Base-by-base conservation (phyloP, 2,888 invertebrate genomes). In the Aphrophora alni region DNA sequence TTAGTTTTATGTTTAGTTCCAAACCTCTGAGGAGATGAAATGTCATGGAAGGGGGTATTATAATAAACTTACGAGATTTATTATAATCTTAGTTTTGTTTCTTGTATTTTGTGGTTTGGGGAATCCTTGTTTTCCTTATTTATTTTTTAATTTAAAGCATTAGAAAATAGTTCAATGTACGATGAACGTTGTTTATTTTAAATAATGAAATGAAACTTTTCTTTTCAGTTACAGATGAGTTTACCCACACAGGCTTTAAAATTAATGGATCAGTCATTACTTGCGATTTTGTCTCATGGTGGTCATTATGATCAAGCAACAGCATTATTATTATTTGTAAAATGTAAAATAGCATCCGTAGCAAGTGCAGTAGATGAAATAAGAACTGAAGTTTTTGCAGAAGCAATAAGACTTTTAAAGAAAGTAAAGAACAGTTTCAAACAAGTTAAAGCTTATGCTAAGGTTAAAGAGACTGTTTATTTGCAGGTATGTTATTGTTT, bases 281-380 rank as follows among this genome's bases (percentile, higher is more conserved):
- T 94, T 8, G 90, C 91, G 38, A 91, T 96, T 74, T 91, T 96
- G 87, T 93, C 95, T 0, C 95, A 97, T 86, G 97, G 97, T 0
- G 94, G 95, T 21, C 90, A 92, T 26, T 95, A 93, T 85, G 97
- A 97, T 87, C 92, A 93, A 86, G 96, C 94, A 0, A 92, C 95
- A 88, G 93, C 92, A 0, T 89, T 93, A 86, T 90, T 96, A 81
- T 89, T 96, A 17, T 94, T 95, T 86, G 93, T 94, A 0, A 95
- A 95, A 86, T 96, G 96, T 87, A 89, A 94, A 28, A 68, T 95
- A 69, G 95, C 95, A 0, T 91, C 92, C 38, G 92, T 92, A 0
- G 89, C 91, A 5, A 84, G 85, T 68, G 82, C 85, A 44, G 10
- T 87, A 87, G 0, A 86, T 86, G 0, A 89, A 7, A 74, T 81